Base-by-base conservation (phyloP, 2,797 vertebrate species). In the Podarcis siculus region DNA sequence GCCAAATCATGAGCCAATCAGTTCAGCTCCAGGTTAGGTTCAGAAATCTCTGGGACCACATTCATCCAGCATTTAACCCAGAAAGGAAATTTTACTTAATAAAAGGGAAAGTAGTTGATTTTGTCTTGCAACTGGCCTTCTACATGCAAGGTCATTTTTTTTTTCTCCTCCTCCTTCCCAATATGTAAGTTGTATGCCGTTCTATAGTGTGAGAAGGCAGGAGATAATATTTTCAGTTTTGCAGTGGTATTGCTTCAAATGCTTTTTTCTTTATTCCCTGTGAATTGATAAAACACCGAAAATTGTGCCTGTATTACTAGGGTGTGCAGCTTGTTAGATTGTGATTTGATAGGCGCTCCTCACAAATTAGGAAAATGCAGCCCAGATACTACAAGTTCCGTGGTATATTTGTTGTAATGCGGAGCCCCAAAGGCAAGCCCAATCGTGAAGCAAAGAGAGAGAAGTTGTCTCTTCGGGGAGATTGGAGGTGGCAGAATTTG, bases 51-150 rank as follows among this genome's bases (percentile, higher is more conserved):
- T 82, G 45, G 30, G 80, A 39, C 55, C 0, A 0, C 3, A 35
- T n/a, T 39, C 78, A 12, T 49, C 69, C 73, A 84, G 78, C 15
- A 21, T 73, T 89, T 71, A 58, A 45, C 66, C 75, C 30, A 67
- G 61, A 87, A 30, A 21, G 13, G 35, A 49, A 88, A 82, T 61
- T 79, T 0, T 0, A 7, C 12, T 82, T 37, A 82, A 71, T 42
- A 0, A 0, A 80, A 25, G n/a, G 3, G 12, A 0, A 32, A 25
- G 45, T 9, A 45, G 7, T 45, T 80, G 73, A 27, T 69, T 37
- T 49, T 30, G 23, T 83, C 55, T 2, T 42, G 72, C 39, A 72
- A 9, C 8, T 79, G 30, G 55, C 17, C 82, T 82, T 4, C 64
- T 0, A 0, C 15, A 2, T 1, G 6, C 32, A 92, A 67, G 32